Base-by-base conservation (phyloP, 2,113 vertebrate species). In the Cygnus buccinator region DNA sequence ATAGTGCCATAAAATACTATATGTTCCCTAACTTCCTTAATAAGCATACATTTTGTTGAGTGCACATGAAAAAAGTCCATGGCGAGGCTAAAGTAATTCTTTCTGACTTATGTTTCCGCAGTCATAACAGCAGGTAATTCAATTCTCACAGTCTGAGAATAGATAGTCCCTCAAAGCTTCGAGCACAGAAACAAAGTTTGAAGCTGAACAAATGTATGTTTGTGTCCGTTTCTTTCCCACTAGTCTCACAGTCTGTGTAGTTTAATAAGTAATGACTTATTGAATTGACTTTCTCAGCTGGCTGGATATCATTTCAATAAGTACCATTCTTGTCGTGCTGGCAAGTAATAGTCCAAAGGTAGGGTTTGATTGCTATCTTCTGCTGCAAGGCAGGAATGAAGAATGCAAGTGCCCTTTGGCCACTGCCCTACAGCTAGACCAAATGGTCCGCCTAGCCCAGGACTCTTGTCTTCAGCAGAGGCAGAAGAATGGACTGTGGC, bases 371-470 rank as follows among this genome's bases (percentile, higher is more conserved):
- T 84, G 61, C 44, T 85, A 57, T 79, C 77, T 71, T 81, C 39
- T 61, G 37, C 37, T 78, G 68, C 21, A 61, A 86, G 29, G 61
- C 76, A 78, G 52, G 29, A 72, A 18, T 11, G 28, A 84, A 80
- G 63, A 46, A 73, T 1, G 0, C 10, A 6, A 23, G 26, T 26
- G 9, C 35, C 35, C 1, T 1, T 13, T 1, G 2, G 16, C 70
- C 83, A 90, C 62, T 65, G 62, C 26, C 62, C 13, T 31, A 26
- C 1, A 1, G 16, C 76, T 83, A 88, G n/a, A 76, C 10, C 5
- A 5, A 89, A 55, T 29, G 41, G 39, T 81, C 73, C 28, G 9
- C 33, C 70, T 61, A 66, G 35, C 29, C 13, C 54, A 57, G 28
- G 1, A 26, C 25, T 43, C 37, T 16, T 25, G 3, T 44, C 77